Conservation (phyloP, 2,888 invertebrate species). For the Lochmaea capreae region DNA sequence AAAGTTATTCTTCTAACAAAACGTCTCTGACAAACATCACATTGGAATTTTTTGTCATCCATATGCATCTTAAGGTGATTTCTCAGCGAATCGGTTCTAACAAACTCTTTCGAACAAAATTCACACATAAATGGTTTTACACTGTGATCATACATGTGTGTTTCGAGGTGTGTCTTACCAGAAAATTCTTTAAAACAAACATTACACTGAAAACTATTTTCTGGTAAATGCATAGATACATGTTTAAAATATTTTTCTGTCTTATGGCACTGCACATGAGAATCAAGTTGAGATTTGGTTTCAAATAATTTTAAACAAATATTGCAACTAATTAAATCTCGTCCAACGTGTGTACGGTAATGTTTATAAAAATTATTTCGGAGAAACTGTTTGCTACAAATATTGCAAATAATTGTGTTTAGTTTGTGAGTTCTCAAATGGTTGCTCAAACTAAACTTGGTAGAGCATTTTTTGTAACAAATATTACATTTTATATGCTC, state of each 20-base stretch:
- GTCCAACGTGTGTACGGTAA: not conserved
- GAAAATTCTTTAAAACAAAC: slow-evolving; percentile 12
- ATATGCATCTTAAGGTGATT: slow-evolving; percentile 68
- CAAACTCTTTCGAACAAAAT: slow-evolving; percentile 8
- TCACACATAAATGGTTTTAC: slow-evolving; percentile 20
- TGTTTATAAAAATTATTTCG: slow-evolving; percentile 2
- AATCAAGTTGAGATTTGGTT: no score
- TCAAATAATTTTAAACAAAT: no score
- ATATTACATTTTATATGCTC: not conserved
- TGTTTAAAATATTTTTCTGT: not conserved
- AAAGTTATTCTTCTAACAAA: slow-evolving; percentile 79
- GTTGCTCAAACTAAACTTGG: slow-evolving; percentile 12
- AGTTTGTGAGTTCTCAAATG: slow-evolving; percentile 10
- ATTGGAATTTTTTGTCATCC: slow-evolving; percentile 68
- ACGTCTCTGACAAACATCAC: slow-evolving; percentile 69
- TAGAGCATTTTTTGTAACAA: not conserved
- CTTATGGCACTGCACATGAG: no score
- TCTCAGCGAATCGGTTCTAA: not conserved
- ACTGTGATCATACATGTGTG: slow-evolving; percentile 8
- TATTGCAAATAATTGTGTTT: not conserved
- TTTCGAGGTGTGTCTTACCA: not conserved
- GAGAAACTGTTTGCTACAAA: not conserved
- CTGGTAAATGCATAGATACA: not conserved
- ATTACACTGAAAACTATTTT: slow-evolving; percentile 1
- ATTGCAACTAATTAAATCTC: not conserved